Evolutionary conservation across 1,140 invertebrate species (phyloP).

Genomic region (Bombus picipes): DNA sequence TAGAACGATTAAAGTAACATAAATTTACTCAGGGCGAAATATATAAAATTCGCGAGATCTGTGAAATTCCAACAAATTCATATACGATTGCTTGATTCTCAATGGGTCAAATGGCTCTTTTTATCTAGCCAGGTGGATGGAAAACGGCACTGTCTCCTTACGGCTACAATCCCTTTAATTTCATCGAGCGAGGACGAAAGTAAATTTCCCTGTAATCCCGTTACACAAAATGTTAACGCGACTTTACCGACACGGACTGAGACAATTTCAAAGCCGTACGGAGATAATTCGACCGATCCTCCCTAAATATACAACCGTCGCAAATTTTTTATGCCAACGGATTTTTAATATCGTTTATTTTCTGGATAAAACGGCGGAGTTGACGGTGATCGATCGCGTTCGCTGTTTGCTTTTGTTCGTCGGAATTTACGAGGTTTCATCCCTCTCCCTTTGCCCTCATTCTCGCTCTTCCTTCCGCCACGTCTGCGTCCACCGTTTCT

Average conservation of each 20-base stretch:
- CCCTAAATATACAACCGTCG: background rate
- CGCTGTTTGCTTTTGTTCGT: background rate
- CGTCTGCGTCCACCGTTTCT: background rate
- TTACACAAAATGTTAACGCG: background rate
- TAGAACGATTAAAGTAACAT: too few relatives aligned
- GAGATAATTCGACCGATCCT: background rate
- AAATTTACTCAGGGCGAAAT: too few relatives aligned
- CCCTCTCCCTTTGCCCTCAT: too few relatives aligned
- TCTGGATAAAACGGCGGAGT: background rate
- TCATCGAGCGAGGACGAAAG: background rate
- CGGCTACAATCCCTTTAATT: background rate
- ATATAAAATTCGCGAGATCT: background rate
- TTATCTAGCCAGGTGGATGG: background rate
- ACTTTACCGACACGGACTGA: background rate
- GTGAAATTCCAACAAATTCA: background rate
- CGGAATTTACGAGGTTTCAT: background rate
- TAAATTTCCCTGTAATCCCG: slow-evolving; percentile 4
- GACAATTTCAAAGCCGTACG: background rate
- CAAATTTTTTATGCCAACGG: background rate
- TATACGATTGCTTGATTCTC: too few relatives aligned
- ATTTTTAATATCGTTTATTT: slow-evolving; percentile 8
- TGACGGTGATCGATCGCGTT: slow-evolving; percentile 30
- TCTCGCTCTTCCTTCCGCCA: background rate
- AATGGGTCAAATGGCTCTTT: background rate
- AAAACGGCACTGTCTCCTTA: background rate